Evolutionary conservation across 2,888 invertebrate genomes (phyloP), one percentile per base, ranked within the genome.

Genomic region (Drosophila merina): DNA sequence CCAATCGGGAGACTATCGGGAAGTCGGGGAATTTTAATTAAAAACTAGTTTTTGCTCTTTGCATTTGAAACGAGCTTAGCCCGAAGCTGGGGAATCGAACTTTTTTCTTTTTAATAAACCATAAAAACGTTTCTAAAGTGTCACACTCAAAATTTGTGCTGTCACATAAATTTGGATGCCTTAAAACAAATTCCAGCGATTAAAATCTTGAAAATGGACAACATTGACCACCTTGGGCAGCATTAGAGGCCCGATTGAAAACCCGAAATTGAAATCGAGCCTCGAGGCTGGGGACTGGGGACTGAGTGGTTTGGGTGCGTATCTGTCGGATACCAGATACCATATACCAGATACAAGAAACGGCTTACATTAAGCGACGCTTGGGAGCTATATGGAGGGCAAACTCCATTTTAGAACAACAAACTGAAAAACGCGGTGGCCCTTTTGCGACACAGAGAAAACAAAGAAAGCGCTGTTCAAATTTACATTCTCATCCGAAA

Each of bases 161-260:
- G 89, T 88, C 80, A 80, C 73, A 88, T 85, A 80, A 86, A 88
- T 84, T 72, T 59, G 49, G 51, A 52, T 57, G 67, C 33, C 66
- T 62, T 26, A 67, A 74, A 72, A 72, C 72, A 52, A 77, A 77
- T 72, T 72, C 72, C 64, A 54, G 57, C 69, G 87, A 84, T 86
- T 77, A 59, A 71, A 71, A 81, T 77, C 72, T 74, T 31, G 47
- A 57, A 48, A 66, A 56, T 55, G 47, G 71, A 70, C 54, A 57
- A 51, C 59, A 62, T 55, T 47, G 72, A 49, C 30, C 38, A 50
- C 33, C 57, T 51, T 50, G 47, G 56, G 54, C 57, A 57, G 56
- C 60, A 30, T 40, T 40, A 48, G 45, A 28, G 54, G 26, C 30
- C 28, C 69, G 57, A 57, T 52, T 52, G 69, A 52, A 68, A 52